Base-by-base conservation (phyloP, 2,797 vertebrate species). In the Sebastes goodei region DNA sequence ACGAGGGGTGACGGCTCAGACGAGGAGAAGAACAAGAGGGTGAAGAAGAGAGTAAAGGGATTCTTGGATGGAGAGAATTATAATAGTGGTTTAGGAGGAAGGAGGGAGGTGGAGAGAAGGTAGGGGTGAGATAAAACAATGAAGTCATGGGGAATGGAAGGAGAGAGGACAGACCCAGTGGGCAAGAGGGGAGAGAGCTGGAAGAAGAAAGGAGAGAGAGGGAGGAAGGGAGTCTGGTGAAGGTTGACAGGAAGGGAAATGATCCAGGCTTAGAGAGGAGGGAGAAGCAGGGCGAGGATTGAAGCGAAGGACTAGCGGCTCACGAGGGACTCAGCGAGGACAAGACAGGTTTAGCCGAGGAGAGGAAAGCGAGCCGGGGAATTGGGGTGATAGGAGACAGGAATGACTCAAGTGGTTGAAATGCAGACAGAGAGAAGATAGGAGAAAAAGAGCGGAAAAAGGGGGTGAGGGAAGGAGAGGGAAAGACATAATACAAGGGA, bases 301-400 rank as follows among this genome's bases (percentile, higher is more conserved):
- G 74, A 81, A 61, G 75, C 29, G 27, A 81, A 84, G 71, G 76
- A 82, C 70, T 69, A 8, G 49, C 3, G 2, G 74, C 81, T 89
- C 83, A 67, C 56, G 4, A 56, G 85, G 85, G 88, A 81, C 71
- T 83, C 53, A 53, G 63, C 20, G 42, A 76, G 85, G 85, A 84
- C 79, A 32, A 80, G 82, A 74, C 71, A 38, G 84, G 77, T 81
- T 89, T 76, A 86, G 52, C 60, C 21, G 59, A 78, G 73, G 77
- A 73, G 74, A 71, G 49, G 56, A n/a, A 23, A n/a, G 55, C 14
- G 49, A 52, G 64, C 21, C 15, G 55, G 35, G 61, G 81, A 81
- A 35, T 74, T 49, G 66, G 73, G 75, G 65, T 21, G 66, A 83
- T 29, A 20, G 78, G 81, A 64, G 71, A 49, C 55, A 30, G 70